phyloP scores from a whole-genome alignment of 2,888 invertebrate species.

The Caenorhabditis imperialis region DNA sequence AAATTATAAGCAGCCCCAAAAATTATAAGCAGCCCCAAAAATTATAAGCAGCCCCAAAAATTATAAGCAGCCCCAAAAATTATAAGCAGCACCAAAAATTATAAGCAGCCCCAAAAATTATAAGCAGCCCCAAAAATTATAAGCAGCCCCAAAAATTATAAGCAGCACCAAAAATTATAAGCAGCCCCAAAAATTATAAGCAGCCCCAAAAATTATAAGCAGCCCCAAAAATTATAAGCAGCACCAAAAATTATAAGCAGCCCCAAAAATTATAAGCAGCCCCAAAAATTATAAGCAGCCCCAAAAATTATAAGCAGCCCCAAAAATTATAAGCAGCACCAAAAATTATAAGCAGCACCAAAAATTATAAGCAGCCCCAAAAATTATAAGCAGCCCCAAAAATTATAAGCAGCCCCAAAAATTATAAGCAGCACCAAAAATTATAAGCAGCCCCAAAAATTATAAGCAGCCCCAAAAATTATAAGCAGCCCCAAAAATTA shows the following conservation, averaged over 20 bases:
- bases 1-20: too few relatives aligned
- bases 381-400: too few relatives aligned
- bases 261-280: too few relatives aligned
- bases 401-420: background rate
- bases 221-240: slow-evolving; percentile 4
- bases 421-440: too few relatives aligned
- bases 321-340: background rate
- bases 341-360: too few relatives aligned
- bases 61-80: slow-evolving; percentile 1
- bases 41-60: too few relatives aligned
- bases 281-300: slow-evolving; percentile 3
- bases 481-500: background rate
- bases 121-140: too few relatives aligned
- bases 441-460: slow-evolving; percentile 1
- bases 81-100: too few relatives aligned
- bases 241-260: background rate
- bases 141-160: slow-evolving; percentile 4
- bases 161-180: background rate
- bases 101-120: background rate
- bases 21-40: background rate
- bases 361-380: slow-evolving; percentile 3
- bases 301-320: too few relatives aligned
- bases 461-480: too few relatives aligned
- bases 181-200: too few relatives aligned
- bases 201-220: too few relatives aligned